These are phyloP conservation scores for Emys orbicularis DNA, from an alignment of 2,797 vertebrate genomes.

Conservation along the genomic window DNA sequence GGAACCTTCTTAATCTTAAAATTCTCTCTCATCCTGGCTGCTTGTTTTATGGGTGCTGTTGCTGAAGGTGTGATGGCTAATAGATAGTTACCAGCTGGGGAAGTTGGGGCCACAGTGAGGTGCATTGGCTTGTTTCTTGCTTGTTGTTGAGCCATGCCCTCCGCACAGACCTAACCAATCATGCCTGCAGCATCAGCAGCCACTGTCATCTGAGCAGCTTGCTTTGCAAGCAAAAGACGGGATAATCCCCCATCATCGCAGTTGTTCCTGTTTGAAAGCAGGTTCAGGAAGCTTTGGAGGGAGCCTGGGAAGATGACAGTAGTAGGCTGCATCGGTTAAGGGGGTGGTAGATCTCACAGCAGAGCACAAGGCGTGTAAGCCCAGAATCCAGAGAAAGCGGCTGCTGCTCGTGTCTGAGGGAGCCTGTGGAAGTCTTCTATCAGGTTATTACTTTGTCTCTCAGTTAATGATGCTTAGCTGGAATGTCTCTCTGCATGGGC, in stretches of 20 bases:
- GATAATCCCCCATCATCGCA: conserved; percentile 53
- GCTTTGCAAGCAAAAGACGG: neutral
- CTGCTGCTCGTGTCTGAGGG: neutral
- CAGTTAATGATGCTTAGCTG: neutral
- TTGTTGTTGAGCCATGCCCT: neutral
- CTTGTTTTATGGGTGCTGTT: rapidly evolving
- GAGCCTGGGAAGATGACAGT: rapidly evolving
- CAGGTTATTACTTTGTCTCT: neutral
- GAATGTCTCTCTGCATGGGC: conserved; percentile 52
- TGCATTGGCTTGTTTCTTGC: neutral
- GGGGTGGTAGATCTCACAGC: rapidly evolving
- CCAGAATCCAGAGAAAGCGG: rapidly evolving
- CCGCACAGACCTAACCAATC: conserved; percentile 1
- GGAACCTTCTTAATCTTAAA: neutral
- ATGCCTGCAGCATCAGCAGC: rapidly evolving
- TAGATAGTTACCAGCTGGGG: neutral
- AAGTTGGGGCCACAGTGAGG: neutral
- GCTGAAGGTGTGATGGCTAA: neutral
- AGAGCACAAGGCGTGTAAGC: neutral
- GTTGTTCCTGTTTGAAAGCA: neutral
- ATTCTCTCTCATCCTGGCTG: neutral
- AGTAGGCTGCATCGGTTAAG: neutral
- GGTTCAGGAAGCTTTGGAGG: neutral
- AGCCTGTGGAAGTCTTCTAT: neutral
- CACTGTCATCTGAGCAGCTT: conserved; percentile 44